Evolutionary conservation across 92 coral and sea anemone species (phyloP), one percentile per base, ranked within the genome.

Genomic region (Blastomussa wellsi): DNA sequence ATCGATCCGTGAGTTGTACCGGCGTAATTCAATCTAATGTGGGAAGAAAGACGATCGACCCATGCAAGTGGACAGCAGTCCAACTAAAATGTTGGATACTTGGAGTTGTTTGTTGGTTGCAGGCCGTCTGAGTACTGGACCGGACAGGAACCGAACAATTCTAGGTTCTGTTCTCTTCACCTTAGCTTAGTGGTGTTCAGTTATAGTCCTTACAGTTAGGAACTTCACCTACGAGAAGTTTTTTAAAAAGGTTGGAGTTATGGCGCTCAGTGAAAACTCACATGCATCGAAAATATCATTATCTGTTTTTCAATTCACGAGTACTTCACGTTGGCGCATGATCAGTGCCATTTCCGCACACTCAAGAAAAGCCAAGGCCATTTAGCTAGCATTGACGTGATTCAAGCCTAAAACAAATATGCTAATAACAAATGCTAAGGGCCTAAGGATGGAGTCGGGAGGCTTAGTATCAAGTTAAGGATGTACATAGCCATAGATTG

Each of bases 351-450:
- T 62, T 62, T 62, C 68, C 68, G 4, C 14, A 35, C 68, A 62
- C 68, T 62, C 32, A 29, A 8, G 35, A 11, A n/a, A 60, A n/a
- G 68, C 13, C 75, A 70, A 33, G 41, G 44, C 31, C 48, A 35
- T 37, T 17, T 28, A 35, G 19, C 48, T 68, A 70, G 44, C 44
- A 26, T 36, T 70, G 20, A 19, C 75, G 48, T 70, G 75, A 70
- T 70, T 24, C 75, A 70, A 70, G 44, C 75, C 12, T 70, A 14
- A 37, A 37, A 70, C 75, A 19, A 76, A 49, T 53, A 55, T 55
- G 66, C 31, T 35, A 33, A n/a, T n/a, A n/a, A 36, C 29, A 76
- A 76, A 31, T 33, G 38, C 37, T 33, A 31, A 53, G 80, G 11
- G 20, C 37, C 48, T 62, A 62, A 62, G 68, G 68, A 28, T 5